These are phyloP conservation scores for Drosophila hydei DNA, from an alignment of 1,140 invertebrate genomes.

Conservation along the genomic window DNA sequence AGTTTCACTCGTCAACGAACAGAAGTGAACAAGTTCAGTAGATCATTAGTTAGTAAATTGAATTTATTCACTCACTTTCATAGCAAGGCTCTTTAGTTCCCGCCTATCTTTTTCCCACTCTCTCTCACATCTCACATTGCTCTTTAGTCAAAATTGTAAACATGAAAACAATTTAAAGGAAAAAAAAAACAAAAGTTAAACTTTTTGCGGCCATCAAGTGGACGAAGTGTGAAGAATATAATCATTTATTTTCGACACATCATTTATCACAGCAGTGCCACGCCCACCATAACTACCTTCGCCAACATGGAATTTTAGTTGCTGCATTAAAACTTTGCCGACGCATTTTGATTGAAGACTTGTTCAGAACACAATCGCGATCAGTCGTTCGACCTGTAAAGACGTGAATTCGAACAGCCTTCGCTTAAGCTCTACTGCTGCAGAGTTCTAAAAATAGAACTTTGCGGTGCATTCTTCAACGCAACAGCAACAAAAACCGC, in stretches of 20 bases:
- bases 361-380: conserved; percentile 53
- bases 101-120: too few species aligned
- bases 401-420: too few species aligned
- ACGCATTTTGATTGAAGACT: conserved; percentile 81
- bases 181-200: conserved; percentile 48
- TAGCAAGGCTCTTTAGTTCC: background rate
- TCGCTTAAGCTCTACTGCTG: too few species aligned
- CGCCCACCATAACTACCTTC: conserved; percentile 14
- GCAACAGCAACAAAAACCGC: too few species aligned
- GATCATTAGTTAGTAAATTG: too few species aligned
- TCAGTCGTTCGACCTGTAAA: too few species aligned
- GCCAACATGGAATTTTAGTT: conserved; percentile 11
- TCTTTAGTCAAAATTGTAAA: background rate
- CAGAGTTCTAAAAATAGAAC: too few species aligned
- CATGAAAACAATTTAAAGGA: conserved; percentile 10
- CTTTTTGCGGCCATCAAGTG: conserved; percentile 24
- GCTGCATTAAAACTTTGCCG: conserved; percentile 77
- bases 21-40: too few species aligned
- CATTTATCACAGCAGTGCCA: conserved; percentile 68
- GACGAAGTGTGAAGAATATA: conserved; percentile 55
- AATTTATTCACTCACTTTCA: too few species aligned
- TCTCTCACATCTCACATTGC: background rate
- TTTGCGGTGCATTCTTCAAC: too few species aligned
- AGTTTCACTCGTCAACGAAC: too few species aligned
- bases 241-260: conserved; percentile 82